Percentiles rank a stretch among this genome's conserved stretches.
Evolutionary conservation across 2,888 invertebrate species (phyloP).

Genomic region (Camponotus fellah): DNA sequence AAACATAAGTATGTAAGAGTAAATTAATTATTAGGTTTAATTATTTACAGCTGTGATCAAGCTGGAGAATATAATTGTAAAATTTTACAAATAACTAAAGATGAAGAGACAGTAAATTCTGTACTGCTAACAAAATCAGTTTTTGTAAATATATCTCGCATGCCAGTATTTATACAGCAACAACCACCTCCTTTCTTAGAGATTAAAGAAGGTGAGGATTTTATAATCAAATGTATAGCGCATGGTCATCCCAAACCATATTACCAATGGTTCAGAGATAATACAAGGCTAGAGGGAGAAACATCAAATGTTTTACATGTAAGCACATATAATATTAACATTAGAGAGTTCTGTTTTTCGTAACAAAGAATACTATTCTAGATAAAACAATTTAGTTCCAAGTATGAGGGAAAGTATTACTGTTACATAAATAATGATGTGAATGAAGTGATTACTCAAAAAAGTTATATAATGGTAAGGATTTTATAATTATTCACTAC

Average conservation of each 20-base stretch:
- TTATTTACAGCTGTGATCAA: conserved; percentile 69
- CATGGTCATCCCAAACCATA: conserved; percentile 74
- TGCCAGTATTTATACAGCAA: conserved; percentile 72
- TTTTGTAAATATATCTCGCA: conserved; percentile 72
- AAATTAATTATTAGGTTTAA: neutral
- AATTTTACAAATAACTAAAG: conserved; percentile 73
- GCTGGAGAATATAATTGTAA: conserved; percentile 79
- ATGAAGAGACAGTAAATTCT: conserved; percentile 65
- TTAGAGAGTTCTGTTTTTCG: neutral
- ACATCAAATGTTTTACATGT: conserved; percentile 74
- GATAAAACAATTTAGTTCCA: conserved; percentile 71
- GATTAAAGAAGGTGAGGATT: conserved; percentile 72
- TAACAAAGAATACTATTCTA: conserved; percentile 55
- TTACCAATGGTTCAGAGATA: conserved; percentile 81
- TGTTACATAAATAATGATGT: conserved; percentile 78
- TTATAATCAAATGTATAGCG: conserved; percentile 75
- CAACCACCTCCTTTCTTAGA: conserved; percentile 76
- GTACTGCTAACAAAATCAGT: conserved; percentile 69
- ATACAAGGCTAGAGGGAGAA: conserved; percentile 73
- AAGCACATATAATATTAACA: conserved; percentile 44
- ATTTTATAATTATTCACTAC: conserved; percentile 15
- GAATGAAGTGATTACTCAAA: conserved; percentile 77
- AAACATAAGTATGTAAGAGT: neutral
- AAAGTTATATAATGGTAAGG: conserved; percentile 76
- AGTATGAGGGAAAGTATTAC: conserved; percentile 81